Evolutionary conservation across 2,888 invertebrate species (phyloP).

Genomic region (Ophion costatus): DNA sequence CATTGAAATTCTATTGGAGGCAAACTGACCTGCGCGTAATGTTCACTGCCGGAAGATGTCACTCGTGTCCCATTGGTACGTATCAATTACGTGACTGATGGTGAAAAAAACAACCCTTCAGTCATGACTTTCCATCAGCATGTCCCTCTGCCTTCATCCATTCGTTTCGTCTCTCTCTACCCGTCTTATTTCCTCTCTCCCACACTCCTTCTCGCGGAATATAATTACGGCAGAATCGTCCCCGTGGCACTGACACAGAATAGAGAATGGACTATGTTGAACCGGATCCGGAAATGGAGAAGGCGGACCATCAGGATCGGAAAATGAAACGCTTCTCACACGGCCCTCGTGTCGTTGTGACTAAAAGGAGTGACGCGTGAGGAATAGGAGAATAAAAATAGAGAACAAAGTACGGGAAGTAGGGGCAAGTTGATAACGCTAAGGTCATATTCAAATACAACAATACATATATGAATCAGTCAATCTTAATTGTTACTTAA

Average conservation of each 20-base stretch:
- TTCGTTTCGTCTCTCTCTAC: background rate
- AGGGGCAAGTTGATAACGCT: too few species aligned
- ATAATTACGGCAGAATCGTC: slow-evolving; percentile 10
- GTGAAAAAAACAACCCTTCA: background rate
- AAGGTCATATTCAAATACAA: too few species aligned
- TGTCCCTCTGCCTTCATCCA: background rate
- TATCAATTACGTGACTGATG: slow-evolving; percentile 28
- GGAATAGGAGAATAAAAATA: background rate
- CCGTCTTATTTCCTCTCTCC: background rate
- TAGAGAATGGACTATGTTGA: background rate
- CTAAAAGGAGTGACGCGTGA: slow-evolving; percentile 7
- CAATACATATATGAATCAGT: too few species aligned
- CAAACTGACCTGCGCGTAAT: background rate
- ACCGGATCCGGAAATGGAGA: slow-evolving; percentile 47
- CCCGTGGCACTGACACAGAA: background rate
- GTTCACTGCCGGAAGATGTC: slow-evolving; percentile 31
- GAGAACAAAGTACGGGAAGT: background rate
- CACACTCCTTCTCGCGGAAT: background rate
- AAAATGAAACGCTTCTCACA: background rate
- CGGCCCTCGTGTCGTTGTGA: background rate
- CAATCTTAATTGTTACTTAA: too few species aligned
- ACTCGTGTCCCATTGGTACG: slow-evolving; percentile 24
- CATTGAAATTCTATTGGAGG: slow-evolving; percentile 25
- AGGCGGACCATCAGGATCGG: slow-evolving; percentile 17
- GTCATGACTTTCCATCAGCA: background rate